A percentile compares a stretch with the other conserved stretches of the same genome.
These are phyloP conservation scores for Chelidonichthys spinosus DNA, from an alignment of 2,797 vertebrate species.

Conservation along the genomic window DNA sequence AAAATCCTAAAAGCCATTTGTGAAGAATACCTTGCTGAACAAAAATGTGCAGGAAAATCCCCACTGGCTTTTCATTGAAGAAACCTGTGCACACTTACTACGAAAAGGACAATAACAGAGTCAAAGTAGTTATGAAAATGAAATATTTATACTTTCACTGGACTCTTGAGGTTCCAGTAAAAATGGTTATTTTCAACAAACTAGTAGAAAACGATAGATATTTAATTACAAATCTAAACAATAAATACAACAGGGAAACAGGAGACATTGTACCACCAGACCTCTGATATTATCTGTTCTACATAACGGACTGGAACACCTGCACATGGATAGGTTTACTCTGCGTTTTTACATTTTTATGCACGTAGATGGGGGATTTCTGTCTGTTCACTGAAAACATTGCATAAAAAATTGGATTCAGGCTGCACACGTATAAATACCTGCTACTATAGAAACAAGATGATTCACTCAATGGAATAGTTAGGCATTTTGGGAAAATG, in stretches of 20 bases:
- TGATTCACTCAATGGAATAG: constrained; percentile 1
- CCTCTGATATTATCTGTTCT: not conserved
- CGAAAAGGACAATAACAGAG: constrained; percentile 1
- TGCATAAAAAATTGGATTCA: constrained; percentile 22
- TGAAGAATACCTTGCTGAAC: no score
- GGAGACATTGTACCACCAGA: constrained; percentile 11
- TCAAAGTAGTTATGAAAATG: constrained; percentile 37
- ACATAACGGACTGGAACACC: not conserved
- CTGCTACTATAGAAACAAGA: constrained; percentile 17
- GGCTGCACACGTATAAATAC: constrained; percentile 12
- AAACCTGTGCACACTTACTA: not conserved
- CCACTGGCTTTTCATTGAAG: no score
- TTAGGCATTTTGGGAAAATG: constrained; percentile 12
- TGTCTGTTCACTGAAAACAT: constrained; percentile 17
- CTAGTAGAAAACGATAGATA: constrained; percentile 19
- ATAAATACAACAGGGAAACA: constrained; percentile 50
- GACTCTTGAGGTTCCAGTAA: constrained; percentile 29
- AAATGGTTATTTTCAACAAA: constrained; percentile 18
- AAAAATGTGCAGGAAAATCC: no score
- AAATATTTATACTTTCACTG: constrained; percentile 48
- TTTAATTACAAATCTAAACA: constrained; percentile 26
- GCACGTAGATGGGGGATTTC: not conserved
- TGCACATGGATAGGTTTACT: not conserved
- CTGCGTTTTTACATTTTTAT: constrained; percentile 10
- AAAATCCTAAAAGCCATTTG: no score